These are phyloP conservation scores for Caretta caretta DNA, from an alignment of 2,113 vertebrate species.

Conservation along the genomic window DNA sequence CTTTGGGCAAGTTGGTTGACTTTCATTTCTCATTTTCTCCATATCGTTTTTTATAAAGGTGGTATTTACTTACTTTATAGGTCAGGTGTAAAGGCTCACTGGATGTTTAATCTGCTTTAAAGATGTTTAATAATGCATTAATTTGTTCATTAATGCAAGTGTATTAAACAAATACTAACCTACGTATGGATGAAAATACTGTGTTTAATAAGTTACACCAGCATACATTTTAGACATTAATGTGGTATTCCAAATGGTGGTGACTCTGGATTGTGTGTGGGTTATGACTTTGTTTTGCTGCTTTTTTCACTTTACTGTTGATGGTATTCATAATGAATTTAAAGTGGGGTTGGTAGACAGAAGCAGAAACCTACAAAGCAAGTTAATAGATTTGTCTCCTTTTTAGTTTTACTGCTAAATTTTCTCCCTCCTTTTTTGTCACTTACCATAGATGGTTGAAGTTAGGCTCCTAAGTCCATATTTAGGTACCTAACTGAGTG, in stretches of 20 bases:
- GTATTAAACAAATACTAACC: no score
- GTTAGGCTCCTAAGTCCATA: not conserved
- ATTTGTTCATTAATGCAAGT: not conserved
- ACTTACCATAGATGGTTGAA: not conserved
- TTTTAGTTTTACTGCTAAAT: not conserved
- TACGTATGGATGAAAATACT: not conserved
- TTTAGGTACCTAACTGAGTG: not conserved
- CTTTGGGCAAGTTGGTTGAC: not conserved
- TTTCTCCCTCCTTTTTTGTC: not conserved
- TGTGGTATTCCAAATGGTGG: not conserved
- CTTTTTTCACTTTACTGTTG: not conserved
- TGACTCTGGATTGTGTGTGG: not conserved
- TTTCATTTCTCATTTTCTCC: not conserved
- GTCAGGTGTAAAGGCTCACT: not conserved
- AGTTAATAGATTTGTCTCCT: not conserved
- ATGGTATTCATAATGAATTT: not conserved
- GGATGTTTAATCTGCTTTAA: not conserved
- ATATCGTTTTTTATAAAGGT: not conserved
- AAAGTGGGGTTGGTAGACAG: not conserved
- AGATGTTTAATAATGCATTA: not conserved
- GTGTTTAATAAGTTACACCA: not conserved
- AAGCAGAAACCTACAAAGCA: not conserved
- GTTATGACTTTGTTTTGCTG: not conserved
- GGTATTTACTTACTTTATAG: not conserved
- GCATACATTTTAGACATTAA: not conserved